These are phyloP conservation scores for Odontamblyopus rebecca DNA, from an alignment of 2,797 vertebrate species.

Conservation along the genomic window DNA sequence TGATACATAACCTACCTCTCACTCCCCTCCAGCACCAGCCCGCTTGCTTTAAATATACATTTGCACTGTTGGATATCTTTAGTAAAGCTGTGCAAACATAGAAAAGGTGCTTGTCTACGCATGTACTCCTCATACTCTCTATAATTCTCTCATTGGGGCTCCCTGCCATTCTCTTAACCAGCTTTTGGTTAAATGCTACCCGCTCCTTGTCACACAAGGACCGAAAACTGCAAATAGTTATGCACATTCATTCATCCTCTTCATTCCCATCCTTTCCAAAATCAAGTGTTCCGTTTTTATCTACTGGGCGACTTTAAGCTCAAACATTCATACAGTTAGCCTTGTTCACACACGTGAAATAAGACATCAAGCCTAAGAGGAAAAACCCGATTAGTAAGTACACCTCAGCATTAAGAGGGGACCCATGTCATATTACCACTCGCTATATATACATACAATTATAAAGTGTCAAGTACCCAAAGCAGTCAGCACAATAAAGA, in stretches of 20 bases:
- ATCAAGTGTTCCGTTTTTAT: constrained; percentile 75
- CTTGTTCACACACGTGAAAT: constrained; percentile 65
- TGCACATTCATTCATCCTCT: constrained; percentile 66
- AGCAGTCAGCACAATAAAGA: constrained; percentile 77
- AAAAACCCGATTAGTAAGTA: constrained; percentile 73
- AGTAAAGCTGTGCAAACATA: constrained; percentile 84
- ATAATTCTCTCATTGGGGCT: constrained; percentile 60
- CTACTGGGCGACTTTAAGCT: constrained; percentile 42
- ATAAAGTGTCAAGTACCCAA: constrained; percentile 88
- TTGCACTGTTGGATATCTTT: constrained; percentile 75
- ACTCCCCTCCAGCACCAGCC: constrained; percentile 50
- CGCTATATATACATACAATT: constrained; percentile 78
- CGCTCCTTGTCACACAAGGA: constrained; percentile 71
- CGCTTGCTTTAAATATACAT: constrained; percentile 72
- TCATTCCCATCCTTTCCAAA: constrained; percentile 70
- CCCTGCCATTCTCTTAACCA: constrained; percentile 74
- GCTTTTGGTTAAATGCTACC: constrained; percentile 72
- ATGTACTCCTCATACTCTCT: constrained; percentile 63
- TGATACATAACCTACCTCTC: constrained; percentile 58
- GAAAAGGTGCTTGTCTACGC: constrained; percentile 74
- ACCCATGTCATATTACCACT: constrained; percentile 74
- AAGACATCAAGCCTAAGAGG: constrained; percentile 75
- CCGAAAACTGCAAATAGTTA: constrained; percentile 74
- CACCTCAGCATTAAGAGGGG: constrained; percentile 75
- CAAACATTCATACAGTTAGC: constrained; percentile 71